Base-by-base conservation (phyloP, 2,888 invertebrate species). In the Aradus depressus region DNA sequence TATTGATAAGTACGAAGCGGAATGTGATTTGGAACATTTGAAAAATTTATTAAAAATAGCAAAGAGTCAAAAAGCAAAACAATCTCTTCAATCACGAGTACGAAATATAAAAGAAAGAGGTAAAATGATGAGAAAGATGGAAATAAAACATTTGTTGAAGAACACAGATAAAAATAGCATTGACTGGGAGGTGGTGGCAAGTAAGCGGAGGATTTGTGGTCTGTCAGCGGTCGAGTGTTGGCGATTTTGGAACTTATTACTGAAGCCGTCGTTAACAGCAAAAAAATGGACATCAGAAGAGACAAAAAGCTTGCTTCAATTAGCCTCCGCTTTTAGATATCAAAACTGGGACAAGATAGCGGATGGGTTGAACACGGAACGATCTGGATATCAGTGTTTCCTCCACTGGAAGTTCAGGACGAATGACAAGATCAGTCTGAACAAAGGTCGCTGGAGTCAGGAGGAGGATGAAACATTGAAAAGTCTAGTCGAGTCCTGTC, bases 321-420 rank as follows among this genome's bases (percentile, higher is more conserved):
- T 72, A 0, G 75, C 65, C 0, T 62, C 64, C 39, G 60, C 63
- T 62, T 59, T 74, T 55, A 67, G 72, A 0, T 66, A 64, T 54
- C 75, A 80, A 63, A 70, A 84, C 61, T 87, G 87, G 87, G 74
- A 76, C 34, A 51, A 60, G 1, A 79, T 87, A 50, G 78, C 84
- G 0, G 53, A 60, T 10, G 64, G 71, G 58, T 64, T 86, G 12
- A 66, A 68, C 1, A 76, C 74, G 2, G 69, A 71, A 4, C 72
- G 86, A 42, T 76, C 80, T 1, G 78, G 75, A 0, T 84, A 81
- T 62, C 79, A 81, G 59, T 80, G 81, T 59, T 82, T 81, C 64
- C 72, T 80, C 3, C 77, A 81, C 59, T 80, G 74, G 61, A 73
- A 76, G 41, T 75, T n/a, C n/a, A 75, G 32, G 6, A 22, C 39